These are phyloP conservation scores for Chymomyza costata DNA, from an alignment of 1,140 invertebrate genomes.

Conservation along the genomic window DNA sequence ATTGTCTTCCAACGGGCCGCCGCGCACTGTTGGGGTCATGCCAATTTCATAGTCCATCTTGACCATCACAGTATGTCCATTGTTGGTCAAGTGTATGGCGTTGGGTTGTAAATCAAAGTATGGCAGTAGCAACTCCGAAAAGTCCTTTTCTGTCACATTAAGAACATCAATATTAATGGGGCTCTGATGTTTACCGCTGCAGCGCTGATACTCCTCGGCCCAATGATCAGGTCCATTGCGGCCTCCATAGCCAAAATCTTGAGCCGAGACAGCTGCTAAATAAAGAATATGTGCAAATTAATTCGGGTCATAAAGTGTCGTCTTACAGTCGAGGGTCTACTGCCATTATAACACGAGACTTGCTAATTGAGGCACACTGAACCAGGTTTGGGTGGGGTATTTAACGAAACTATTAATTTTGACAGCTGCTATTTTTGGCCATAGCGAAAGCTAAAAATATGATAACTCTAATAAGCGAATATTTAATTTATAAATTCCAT, in stretches of 20 bases:
- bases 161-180: slow-evolving; percentile 88
- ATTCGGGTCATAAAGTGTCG: slow-evolving; percentile 2
- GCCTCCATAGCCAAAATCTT: slow-evolving; percentile 52
- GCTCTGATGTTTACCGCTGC: slow-evolving; percentile 87
- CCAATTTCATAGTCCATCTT: slow-evolving; percentile 76
- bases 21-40: slow-evolving; percentile 77
- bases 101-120: slow-evolving; percentile 79
- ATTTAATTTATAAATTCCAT: no score
- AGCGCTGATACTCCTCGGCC: slow-evolving; percentile 81
- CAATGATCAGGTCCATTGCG: slow-evolving; percentile 82
- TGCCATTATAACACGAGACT: no score
- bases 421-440: slow-evolving; percentile 25
- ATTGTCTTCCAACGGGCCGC: slow-evolving; percentile 79
- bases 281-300: not conserved
- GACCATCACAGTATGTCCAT: slow-evolving; percentile 84
- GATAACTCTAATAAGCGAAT: no score
- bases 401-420: slow-evolving; percentile 15
- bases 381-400: slow-evolving; percentile 4
- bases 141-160: slow-evolving; percentile 76
- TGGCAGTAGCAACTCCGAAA: slow-evolving; percentile 78
- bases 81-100: slow-evolving; percentile 80
- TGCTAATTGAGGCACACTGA: slow-evolving; percentile 4
- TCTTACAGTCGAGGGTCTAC: no score
- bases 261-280: slow-evolving; percentile 17
- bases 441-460: slow-evolving; percentile 38